Percentiles rank a stretch among this genome's conserved stretches.
phyloP scores from a whole-genome alignment of 2,797 vertebrate genomes.

The Potorous gilbertii region DNA sequence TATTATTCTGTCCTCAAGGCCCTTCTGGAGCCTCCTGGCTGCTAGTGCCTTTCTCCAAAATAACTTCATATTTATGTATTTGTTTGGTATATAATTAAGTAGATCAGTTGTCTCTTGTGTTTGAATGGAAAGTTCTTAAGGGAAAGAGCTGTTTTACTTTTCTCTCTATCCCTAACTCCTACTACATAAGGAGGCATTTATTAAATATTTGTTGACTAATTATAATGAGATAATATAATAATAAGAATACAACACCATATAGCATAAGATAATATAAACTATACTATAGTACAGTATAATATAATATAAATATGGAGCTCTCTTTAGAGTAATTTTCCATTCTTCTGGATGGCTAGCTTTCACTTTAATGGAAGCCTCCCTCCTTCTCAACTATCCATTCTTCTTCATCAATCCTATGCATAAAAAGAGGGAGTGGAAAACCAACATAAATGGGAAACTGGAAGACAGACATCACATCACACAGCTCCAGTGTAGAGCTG shows the following conservation, averaged over 20 bases:
- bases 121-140: neutral
- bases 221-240: neutral
- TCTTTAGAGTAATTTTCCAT: neutral
- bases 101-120: neutral
- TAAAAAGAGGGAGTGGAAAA: neutral
- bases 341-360: neutral
- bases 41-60: neutral
- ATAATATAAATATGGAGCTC: neutral
- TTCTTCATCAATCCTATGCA: neutral
- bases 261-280: neutral
- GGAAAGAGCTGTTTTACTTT: neutral
- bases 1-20: neutral
- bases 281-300: neutral
- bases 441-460: slow-evolving; percentile 35
- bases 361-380: neutral
- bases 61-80: neutral
- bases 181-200: neutral
- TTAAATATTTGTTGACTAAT: neutral
- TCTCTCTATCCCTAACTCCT: neutral
- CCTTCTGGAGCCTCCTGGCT: neutral
- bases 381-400: neutral
- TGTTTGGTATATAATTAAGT: neutral
- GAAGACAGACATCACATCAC: neutral
- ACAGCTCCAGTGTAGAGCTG: slow-evolving; percentile 1
- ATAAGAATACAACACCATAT: neutral